Percentiles rank a stretch among this genome's conserved stretches.
These are phyloP conservation scores for Coregonus sp. DNA, from an alignment of 2,797 vertebrate species.

Conservation along the genomic window DNA sequence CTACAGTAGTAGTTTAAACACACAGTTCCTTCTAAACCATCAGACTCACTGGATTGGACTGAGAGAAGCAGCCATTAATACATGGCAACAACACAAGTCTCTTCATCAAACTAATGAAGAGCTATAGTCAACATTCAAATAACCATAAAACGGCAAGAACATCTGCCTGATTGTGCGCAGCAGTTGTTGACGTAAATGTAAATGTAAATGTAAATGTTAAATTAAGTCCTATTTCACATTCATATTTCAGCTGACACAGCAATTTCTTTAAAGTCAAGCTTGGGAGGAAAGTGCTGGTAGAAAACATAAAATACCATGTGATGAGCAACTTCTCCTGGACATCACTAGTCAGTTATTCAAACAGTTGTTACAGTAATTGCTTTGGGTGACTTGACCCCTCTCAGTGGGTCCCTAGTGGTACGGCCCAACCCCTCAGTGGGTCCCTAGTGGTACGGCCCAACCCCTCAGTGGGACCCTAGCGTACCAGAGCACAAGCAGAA, in stretches of 20 bases:
- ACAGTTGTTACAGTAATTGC: background rate
- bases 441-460: background rate
- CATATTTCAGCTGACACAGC: no score
- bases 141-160: background rate
- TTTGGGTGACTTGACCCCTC: constrained; percentile 1
- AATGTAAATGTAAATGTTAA: no score
- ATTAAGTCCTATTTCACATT: background rate
- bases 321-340: background rate
- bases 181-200: background rate
- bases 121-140: background rate
- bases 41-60: background rate
- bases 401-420: background rate
- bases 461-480: background rate
- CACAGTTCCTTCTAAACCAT: background rate
- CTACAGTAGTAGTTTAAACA: background rate
- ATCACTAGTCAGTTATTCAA: background rate
- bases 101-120: no score
- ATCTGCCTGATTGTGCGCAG: background rate
- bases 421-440: background rate
- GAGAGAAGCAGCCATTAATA: background rate
- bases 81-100: background rate
- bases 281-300: background rate
- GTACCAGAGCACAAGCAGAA: background rate
- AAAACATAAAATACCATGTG: background rate
- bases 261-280: background rate